Conservation (phyloP, 2,113 vertebrate genomes). For the Stigmatopora argus region DNA sequence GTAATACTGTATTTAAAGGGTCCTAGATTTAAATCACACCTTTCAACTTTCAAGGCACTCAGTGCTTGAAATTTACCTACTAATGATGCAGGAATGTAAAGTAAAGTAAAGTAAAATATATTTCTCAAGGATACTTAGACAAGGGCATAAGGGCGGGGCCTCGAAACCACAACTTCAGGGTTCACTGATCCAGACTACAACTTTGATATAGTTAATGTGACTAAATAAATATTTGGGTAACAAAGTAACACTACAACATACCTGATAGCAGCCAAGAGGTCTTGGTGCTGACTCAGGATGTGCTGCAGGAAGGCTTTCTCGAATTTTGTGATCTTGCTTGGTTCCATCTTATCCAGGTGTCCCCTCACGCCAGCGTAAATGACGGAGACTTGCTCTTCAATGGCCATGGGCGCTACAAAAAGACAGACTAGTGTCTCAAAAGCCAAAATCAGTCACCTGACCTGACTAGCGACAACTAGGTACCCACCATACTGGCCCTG, state of each 20-base stretch:
- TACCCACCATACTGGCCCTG: conserved; percentile 93
- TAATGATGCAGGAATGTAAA: too few relatives aligned
- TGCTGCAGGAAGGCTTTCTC: conserved; percentile 90
- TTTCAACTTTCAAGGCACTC: too few relatives aligned
- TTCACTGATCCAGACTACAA: too few relatives aligned
- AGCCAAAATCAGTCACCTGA: background rate
- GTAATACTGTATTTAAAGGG: too few relatives aligned
- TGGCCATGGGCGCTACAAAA: conserved; percentile 89
- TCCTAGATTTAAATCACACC: too few relatives aligned
- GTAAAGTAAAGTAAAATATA: too few relatives aligned
- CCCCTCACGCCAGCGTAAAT: conserved; percentile 96
- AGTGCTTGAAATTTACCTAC: too few relatives aligned
- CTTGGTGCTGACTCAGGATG: conserved; percentile 84
- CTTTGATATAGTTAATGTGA: too few relatives aligned
- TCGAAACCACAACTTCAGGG: too few relatives aligned
- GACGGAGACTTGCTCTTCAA: conserved; percentile 93
- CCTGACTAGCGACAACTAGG: background rate
- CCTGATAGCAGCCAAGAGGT: conserved; percentile 81
- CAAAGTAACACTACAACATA: conserved; percentile 29
- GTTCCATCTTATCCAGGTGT: conserved; percentile 92
- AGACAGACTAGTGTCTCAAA: background rate
- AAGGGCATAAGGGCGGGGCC: too few relatives aligned
- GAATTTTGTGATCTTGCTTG: conserved; percentile 94
- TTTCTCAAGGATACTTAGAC: too few relatives aligned
- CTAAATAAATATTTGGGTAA: background rate